A percentile compares a stretch with the other conserved stretches of the same genome.
Evolutionary conservation across 2,113 vertebrate species (phyloP).

Genomic region (Echinops telfairi): DNA sequence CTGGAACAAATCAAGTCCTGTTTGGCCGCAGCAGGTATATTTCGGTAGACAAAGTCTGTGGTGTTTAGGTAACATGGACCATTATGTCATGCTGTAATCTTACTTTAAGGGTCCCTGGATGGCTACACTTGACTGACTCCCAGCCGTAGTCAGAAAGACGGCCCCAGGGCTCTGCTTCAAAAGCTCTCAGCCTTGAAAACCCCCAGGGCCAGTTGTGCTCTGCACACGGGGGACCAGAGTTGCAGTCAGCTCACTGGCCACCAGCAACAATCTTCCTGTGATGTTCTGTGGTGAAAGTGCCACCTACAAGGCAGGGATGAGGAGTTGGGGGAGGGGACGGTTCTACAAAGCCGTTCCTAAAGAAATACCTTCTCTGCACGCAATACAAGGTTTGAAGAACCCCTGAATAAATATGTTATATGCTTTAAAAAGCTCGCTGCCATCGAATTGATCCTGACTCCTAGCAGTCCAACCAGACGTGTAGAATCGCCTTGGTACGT

Average conservation of each 20-base stretch:
- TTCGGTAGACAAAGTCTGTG: not conserved
- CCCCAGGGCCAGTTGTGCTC: not conserved
- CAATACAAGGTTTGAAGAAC: constrained; percentile 8
- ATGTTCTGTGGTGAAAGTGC: not conserved
- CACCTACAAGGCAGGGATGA: too few relatives aligned
- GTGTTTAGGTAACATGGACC: not conserved
- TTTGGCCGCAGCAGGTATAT: not conserved
- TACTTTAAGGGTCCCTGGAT: not conserved
- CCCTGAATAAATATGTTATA: not conserved
- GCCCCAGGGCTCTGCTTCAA: not conserved
- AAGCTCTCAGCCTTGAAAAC: too few relatives aligned
- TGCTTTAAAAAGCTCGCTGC: not conserved
- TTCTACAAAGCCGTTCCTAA: not conserved
- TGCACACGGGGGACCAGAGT: not conserved
- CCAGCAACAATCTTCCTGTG: not conserved
- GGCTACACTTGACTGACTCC: too few relatives aligned
- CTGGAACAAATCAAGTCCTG: not conserved
- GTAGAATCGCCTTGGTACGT: too few relatives aligned
- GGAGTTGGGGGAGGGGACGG: too few relatives aligned
- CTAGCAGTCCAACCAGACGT: too few relatives aligned
- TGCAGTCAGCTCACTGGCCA: not conserved
- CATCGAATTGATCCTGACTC: too few relatives aligned
- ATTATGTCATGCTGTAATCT: not conserved
- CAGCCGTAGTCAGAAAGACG: not conserved
- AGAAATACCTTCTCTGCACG: not conserved